Evolutionary conservation across 1,140 invertebrate species (phyloP), one percentile per base, ranked within the genome.

Genomic region (Bradysia coprophila): DNA sequence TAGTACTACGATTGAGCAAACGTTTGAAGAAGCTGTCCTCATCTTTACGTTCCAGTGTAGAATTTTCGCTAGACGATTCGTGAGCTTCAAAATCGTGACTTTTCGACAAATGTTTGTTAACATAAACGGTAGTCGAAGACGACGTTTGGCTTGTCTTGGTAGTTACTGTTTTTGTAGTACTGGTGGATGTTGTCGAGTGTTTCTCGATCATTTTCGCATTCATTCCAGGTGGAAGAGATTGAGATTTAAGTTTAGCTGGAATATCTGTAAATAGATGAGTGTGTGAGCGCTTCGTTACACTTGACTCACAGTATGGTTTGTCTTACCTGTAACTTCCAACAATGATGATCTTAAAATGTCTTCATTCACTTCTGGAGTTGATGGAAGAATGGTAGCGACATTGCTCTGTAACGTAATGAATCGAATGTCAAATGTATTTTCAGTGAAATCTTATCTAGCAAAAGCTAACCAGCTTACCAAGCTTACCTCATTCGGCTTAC

Each of bases 311-410:
- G n/a, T n/a, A n/a, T n/a, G n/a, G n/a, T n/a, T n/a, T n/a, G n/a
- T n/a, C n/a, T 28, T 28, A 28, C 24, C 24, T 28, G 24, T 13
- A 8, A 28, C 24, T 28, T 28, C 24, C 6, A 28, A 13, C 24
- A 28, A 28, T 13, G 61, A 67, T 18, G 42, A 55, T 54, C 48
- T 57, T 2, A 45, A 37, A 5, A 46, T 48, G 55, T 81, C 77
- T 66, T 81, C 77, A 53, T 78, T 78, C 34, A 77, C 71, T 67
- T 81, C 77, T 39, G 76, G 76, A 44, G 77, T 81, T 45, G 75
- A 73, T 46, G 71, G 67, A 51, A 76, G 58, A 44, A 65, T 66
- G n/a, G n/a, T n/a, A n/a, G n/a, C n/a, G n/a, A n/a, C n/a, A 38
- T 38, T 38, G 48, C 61, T 66, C 45, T 34, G 52, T 50, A 6